Conservation (phyloP, 2,888 invertebrate genomes). For the Leucoma salicis region DNA sequence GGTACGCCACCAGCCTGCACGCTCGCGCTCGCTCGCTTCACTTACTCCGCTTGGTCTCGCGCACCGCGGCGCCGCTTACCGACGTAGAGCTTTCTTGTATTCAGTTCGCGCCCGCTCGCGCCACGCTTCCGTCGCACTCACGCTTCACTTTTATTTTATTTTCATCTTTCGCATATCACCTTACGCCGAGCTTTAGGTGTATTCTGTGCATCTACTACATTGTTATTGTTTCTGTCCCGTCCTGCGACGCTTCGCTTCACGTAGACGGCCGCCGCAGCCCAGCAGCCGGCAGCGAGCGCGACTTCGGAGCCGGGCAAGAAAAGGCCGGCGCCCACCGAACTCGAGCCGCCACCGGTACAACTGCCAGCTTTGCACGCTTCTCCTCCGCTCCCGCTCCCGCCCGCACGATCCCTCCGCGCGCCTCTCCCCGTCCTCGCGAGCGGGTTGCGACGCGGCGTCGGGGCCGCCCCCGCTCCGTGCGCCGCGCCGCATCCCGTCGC, state of each 20-base stretch:
- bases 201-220: slow-evolving; percentile 82
- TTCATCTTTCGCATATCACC: slow-evolving; percentile 80
- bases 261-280: slow-evolving; percentile 80
- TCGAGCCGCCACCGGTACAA: slow-evolving; percentile 94
- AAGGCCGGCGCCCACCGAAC: slow-evolving; percentile 88
- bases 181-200: slow-evolving; percentile 81
- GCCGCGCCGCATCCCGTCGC: slow-evolving; percentile 51
- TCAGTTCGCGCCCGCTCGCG: slow-evolving; percentile 76
- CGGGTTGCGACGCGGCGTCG: slow-evolving; percentile 50
- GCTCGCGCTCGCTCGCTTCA: slow-evolving; percentile 78
- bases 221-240: slow-evolving; percentile 82
- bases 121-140: slow-evolving; percentile 82
- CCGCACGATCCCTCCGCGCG: slow-evolving; percentile 54
- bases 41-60: slow-evolving; percentile 77
- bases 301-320: slow-evolving; percentile 94
- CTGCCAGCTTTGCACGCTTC: slow-evolving; percentile 85
- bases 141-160: slow-evolving; percentile 78
- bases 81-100: slow-evolving; percentile 77
- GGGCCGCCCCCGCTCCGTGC: slow-evolving; percentile 62
- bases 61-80: slow-evolving; percentile 79
- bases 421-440: slow-evolving; percentile 49
- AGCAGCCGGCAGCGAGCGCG: slow-evolving; percentile 86
- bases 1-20: slow-evolving; percentile 89
- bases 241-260: slow-evolving; percentile 82
- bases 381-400: slow-evolving; percentile 61